Base-by-base conservation (phyloP, 2,888 invertebrate genomes). In the Hedya salicella region DNA sequence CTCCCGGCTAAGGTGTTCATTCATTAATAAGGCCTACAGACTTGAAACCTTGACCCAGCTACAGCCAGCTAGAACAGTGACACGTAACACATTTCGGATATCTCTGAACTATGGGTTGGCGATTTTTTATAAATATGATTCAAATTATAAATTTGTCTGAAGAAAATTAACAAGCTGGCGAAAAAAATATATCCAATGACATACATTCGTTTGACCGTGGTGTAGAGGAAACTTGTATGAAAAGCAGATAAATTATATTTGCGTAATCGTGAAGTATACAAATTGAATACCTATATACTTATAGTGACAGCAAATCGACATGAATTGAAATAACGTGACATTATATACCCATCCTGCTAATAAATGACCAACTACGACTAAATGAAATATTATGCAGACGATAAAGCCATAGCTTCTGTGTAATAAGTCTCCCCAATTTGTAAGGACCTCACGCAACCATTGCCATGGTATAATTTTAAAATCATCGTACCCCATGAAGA, bases 401-500 rank as follows among this genome's bases (percentile, higher is more conserved):
- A 39, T 56, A 17, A 56, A 56, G 30, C 42, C 56, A 25, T 56
- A 56, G 17, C 56, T 17, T 44, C 21, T 57, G 11, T 44, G 30
- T 32, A 57, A 56, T 14, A 57, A 57, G 3, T n/a, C 32, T 46
- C 54, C n/a, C 19, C 44, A 46, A 57, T 46, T 57, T 46, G 44
- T 57, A 19, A 32, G 14, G 5, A n/a, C 36, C 49, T n/a, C 64
- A 44, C 21, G 50, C 57, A 40, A 19, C 39, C 21, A 48, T 36
- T 25, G 39, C 30, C 30, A 21, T 49, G 30, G 48, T 40, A 56
- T 67, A 62, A 62, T 56, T 67, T 67, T 42, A 50, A 59, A 61
- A 62, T 46, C 59, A 65, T 60, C 52, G 52, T 60, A 25, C 65
- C 11, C 59, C 46, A 21, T 48, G 66, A 66, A 61, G 40, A 46